Percentiles rank a stretch among this genome's conserved stretches.
phyloP scores from a whole-genome alignment of 2,113 vertebrate genomes.

The Murina feae region DNA sequence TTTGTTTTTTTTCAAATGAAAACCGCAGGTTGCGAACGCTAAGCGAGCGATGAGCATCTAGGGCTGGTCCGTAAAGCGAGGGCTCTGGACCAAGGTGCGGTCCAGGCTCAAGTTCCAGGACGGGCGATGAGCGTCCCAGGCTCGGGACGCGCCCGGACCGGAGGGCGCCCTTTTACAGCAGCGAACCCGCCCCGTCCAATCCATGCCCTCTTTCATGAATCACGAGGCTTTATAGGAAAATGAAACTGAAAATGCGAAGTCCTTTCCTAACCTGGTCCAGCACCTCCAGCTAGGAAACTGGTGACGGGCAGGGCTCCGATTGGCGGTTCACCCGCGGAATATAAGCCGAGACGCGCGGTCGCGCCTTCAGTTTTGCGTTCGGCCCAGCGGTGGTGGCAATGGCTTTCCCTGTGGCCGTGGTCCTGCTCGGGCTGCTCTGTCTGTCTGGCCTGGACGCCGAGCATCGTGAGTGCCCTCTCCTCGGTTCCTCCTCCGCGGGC shows the following conservation, averaged over 20 bases:
- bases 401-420: fast-evolving
- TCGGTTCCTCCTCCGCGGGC: fast-evolving
- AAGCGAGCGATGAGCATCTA: neutral
- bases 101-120: neutral
- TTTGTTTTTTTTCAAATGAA: neutral
- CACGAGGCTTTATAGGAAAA: slow-evolving; percentile 26
- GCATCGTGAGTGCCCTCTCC: neutral
- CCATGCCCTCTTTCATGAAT: neutral
- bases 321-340: fast-evolving
- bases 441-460: neutral
- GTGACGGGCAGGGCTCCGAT: slow-evolving; percentile 46
- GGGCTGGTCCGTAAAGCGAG: neutral
- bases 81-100: neutral
- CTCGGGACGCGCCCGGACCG: fast-evolving
- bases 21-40: neutral
- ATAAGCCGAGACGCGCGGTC: neutral
- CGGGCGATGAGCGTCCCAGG: fast-evolving
- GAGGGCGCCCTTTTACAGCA: too few species aligned
- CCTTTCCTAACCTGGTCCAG: neutral
- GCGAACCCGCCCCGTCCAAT: neutral
- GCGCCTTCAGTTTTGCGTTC: too few species aligned
- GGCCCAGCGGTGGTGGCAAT: fast-evolving
- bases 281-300: neutral
- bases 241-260: slow-evolving; percentile 52
- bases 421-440: neutral